Evolutionary conservation across 2,113 vertebrate species (phyloP).

Genomic region (Engystomops pustulosus): DNA sequence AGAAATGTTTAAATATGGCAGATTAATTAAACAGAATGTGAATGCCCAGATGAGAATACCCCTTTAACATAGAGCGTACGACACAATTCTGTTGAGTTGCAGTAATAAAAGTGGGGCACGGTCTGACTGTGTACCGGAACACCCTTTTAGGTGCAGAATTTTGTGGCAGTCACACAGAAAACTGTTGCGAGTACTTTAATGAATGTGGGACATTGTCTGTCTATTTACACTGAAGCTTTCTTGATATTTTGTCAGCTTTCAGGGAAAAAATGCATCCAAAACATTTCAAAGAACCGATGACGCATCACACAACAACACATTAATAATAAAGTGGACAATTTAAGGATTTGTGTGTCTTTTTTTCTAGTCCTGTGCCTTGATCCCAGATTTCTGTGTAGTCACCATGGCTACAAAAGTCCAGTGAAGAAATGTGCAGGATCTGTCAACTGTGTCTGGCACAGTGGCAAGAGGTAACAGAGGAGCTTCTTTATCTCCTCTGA

Average conservation of each 20-base stretch:
- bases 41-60: no score
- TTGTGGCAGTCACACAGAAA: no score
- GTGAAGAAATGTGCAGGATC: neutral
- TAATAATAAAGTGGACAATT: neutral
- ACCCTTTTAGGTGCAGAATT: no score
- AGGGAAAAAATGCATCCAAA: neutral
- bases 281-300: neutral
- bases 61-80: no score
- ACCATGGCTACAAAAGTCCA: neutral
- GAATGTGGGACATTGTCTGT: neutral
- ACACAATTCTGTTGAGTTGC: no score
- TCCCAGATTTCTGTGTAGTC: neutral
- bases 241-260: neutral
- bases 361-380: neutral
- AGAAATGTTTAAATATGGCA: no score
- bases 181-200: no score
- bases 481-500: neutral
- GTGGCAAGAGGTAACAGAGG: neutral
- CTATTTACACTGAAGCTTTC: neutral
- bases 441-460: conserved; percentile 17
- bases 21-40: no score
- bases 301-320: neutral
- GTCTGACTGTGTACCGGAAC: no score
- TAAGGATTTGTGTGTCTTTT: neutral
- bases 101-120: no score